These are phyloP conservation scores for Nyctereutes procyonoides DNA, from an alignment of 2,113 vertebrate species.

Conservation along the genomic window DNA sequence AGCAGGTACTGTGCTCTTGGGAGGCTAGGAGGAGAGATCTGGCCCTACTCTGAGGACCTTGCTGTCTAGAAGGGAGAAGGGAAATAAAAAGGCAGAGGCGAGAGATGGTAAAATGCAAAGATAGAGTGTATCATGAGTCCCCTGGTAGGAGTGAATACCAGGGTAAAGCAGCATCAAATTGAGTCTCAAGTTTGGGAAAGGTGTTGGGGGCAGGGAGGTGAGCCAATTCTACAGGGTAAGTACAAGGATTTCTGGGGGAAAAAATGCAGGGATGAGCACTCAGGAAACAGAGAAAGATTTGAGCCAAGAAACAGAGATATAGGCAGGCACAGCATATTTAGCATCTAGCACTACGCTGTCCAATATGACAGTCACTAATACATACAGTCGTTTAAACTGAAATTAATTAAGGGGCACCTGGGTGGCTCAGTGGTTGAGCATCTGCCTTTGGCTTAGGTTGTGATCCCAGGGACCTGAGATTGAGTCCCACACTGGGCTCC, in stretches of 20 bases:
- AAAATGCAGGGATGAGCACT: background rate
- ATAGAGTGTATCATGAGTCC: background rate
- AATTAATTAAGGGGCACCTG: background rate
- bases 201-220: background rate
- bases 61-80: background rate
- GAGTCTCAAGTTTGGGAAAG: background rate
- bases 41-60: background rate
- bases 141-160: background rate
- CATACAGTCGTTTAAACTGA: background rate
- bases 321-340: background rate
- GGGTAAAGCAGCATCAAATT: too few relatives aligned
- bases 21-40: background rate
- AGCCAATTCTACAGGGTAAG: background rate
- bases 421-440: too few relatives aligned
- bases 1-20: background rate
- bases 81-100: background rate
- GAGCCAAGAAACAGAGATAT: background rate
- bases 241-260: background rate
- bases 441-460: too few relatives aligned
- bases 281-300: background rate
- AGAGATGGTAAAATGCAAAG: background rate
- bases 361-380: background rate
- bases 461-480: too few relatives aligned
- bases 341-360: background rate
- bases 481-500: too few relatives aligned